Evolutionary conservation across 1,140 invertebrate species (phyloP), one percentile per base, ranked within the genome.

Genomic region (Zaprionus ornatus): DNA sequence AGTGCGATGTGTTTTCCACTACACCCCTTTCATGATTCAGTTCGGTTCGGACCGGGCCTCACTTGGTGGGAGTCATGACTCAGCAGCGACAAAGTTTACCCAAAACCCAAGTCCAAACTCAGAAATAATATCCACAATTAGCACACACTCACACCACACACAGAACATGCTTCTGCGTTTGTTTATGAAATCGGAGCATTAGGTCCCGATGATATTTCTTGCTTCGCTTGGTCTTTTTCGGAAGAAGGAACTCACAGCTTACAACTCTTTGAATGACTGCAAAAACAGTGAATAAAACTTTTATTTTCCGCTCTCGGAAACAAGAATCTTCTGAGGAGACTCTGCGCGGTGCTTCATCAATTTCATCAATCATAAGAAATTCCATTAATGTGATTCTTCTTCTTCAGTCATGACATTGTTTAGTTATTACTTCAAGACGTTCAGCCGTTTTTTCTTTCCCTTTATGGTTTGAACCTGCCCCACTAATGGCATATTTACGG

Each of bases 131-230:
- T 66, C 69, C 84, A 66, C 80, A 78, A 84, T 82, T 79, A 79
- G 82, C 75, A 82, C 79, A 50, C 45, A 13, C 37, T 6, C 37
- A 42, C 75, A 82, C 79, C 40, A 17, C 40, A 45, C 74, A 85
- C 66, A 9, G 19, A 23, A 12, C 45, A 50, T 79, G 79, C 79
- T 82, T 79, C 56, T 57, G 59, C 35, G 52, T 76, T 86, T 86
- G 82, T 86, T 86, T 86, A 87, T 80, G 83, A 86, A 86, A 86
- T 86, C 69, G 48, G 82, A 87, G 55, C 68, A 37, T 45, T 17
- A 52, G 60, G 10, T 50, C 45, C 45, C 62, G 66, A 65, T 85
- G 68, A 76, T 71, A 78, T 85, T 85, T 45, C 40, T 73, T 65
- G 82, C 82, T 86, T 84, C 77, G 55, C 55, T 73, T 70, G 54